Conservation (phyloP, 2,888 invertebrate genomes). For the Sepioteuthis lessoniana region DNA sequence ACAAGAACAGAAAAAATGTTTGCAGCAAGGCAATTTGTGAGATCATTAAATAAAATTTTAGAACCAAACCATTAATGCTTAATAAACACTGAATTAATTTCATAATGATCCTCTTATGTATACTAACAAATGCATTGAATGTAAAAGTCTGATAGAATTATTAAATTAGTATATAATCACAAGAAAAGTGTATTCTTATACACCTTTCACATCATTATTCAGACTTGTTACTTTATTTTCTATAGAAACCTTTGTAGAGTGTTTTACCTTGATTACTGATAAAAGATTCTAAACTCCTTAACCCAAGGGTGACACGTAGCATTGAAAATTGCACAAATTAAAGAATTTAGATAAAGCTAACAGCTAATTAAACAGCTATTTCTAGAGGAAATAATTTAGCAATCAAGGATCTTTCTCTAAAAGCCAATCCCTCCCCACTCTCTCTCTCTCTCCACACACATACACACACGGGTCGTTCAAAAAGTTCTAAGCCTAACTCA, state of each 20-base stretch:
- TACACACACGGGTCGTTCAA: too few relatives aligned
- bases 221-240: neutral
- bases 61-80: too few relatives aligned
- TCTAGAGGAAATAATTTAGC: neutral
- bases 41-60: too few relatives aligned
- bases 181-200: neutral
- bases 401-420: neutral
- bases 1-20: too few relatives aligned
- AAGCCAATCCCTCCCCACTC: too few relatives aligned
- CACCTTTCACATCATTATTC: neutral
- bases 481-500: too few relatives aligned
- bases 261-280: neutral
- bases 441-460: neutral
- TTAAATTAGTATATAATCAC: neutral
- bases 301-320: neutral
- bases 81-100: too few relatives aligned
- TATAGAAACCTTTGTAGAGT: neutral
- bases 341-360: neutral
- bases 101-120: too few relatives aligned
- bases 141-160: neutral
- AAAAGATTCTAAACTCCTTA: neutral
- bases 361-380: slow-evolving; percentile 33
- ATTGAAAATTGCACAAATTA: slow-evolving; percentile 6
- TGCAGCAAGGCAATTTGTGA: too few relatives aligned
- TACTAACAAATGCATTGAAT: too few relatives aligned